Evolutionary conservation across 2,113 vertebrate species (phyloP).

Genomic region (Illadopsis cleaveri): DNA sequence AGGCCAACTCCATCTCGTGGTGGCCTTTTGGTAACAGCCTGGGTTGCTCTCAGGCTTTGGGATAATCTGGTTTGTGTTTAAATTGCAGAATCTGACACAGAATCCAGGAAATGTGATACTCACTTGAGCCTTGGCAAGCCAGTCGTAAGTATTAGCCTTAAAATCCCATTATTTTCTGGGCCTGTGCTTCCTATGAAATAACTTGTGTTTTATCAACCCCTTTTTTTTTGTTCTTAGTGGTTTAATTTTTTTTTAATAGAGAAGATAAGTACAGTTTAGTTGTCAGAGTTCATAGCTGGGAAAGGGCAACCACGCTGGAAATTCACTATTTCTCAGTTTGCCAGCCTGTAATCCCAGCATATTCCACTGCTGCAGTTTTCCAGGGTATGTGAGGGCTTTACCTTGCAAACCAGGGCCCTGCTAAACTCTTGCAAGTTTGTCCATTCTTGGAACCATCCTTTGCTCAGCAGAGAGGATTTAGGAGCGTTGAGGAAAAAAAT

Average conservation of each 20-base stretch:
- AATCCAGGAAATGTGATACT: constrained; percentile 70
- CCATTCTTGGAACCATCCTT: neutral
- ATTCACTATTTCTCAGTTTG: neutral
- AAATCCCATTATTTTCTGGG: neutral
- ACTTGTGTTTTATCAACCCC: neutral
- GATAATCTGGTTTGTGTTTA: constrained; percentile 44
- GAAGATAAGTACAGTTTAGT: neutral
- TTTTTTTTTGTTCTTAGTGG: neutral
- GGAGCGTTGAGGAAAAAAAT: neutral
- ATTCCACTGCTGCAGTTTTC: neutral
- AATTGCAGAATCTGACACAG: constrained; percentile 74
- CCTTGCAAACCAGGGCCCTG: neutral
- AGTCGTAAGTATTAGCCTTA: constrained; percentile 72
- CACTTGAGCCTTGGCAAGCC: constrained; percentile 75
- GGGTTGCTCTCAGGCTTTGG: neutral
- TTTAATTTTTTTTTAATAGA: neutral
- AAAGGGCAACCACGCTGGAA: neutral
- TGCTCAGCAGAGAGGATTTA: neutral
- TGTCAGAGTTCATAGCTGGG: neutral
- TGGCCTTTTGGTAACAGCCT: constrained; percentile 9
- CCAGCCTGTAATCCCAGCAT: neutral
- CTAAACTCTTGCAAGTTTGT: neutral
- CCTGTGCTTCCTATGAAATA: neutral
- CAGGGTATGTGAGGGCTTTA: neutral
- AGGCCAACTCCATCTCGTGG: constrained; percentile 44